Evolutionary conservation across 2,797 vertebrate genomes (phyloP).

Genomic region (Schizopygopsis pylzovi): DNA sequence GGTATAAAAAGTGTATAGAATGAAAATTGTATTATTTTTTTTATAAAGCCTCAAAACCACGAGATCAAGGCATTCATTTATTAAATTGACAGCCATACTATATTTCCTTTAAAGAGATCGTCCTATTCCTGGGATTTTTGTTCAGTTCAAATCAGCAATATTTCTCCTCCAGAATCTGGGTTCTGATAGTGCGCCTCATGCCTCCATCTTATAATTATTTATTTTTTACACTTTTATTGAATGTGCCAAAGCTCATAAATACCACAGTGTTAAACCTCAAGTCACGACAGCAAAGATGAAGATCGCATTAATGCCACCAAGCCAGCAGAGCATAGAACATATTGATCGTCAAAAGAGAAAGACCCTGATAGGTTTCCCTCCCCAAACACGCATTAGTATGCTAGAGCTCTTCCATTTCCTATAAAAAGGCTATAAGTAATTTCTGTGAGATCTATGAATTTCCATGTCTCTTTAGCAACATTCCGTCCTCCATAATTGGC

Average conservation of each 20-base stretch:
- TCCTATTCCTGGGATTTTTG: neutral
- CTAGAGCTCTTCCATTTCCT: constrained; percentile 6
- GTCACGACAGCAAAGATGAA: constrained; percentile 37
- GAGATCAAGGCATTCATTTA: neutral
- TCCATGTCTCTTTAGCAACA: neutral
- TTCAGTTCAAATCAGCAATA: neutral
- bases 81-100: neutral
- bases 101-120: neutral
- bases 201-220: constrained; percentile 7
- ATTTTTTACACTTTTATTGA: constrained; percentile 12
- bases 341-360: constrained; percentile 61
- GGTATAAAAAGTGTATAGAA: too few relatives aligned
- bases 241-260: constrained; percentile 18
- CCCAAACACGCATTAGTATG: constrained; percentile 1
- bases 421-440: constrained; percentile 13
- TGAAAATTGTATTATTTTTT: too few relatives aligned
- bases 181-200: neutral
- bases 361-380: constrained; percentile 45
- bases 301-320: constrained; percentile 46
- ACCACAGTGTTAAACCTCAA: constrained; percentile 21
- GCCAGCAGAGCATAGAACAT: constrained; percentile 35
- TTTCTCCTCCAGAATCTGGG: neutral
- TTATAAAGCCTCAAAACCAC: neutral
- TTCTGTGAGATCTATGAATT: constrained; percentile 1
- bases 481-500: neutral